These are phyloP conservation scores for Steinernema scapterisci DNA, from an alignment of 2,888 invertebrate genomes.

Conservation along the genomic window DNA sequence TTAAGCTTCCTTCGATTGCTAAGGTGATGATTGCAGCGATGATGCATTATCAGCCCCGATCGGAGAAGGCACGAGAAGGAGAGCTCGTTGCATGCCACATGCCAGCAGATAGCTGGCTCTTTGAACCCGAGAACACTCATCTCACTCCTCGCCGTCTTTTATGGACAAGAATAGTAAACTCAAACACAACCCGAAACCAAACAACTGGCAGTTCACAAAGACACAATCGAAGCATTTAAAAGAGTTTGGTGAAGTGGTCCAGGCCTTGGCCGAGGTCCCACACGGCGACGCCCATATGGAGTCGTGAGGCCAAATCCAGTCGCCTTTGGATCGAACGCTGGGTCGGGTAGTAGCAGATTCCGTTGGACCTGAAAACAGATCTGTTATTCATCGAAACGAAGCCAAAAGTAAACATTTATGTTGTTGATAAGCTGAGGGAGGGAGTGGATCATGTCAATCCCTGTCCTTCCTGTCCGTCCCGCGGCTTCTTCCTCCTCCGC, in stretches of 20 bases:
- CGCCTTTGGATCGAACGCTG: slow-evolving; percentile 51
- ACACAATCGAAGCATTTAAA: slow-evolving; percentile 35
- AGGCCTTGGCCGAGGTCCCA: slow-evolving; percentile 66
- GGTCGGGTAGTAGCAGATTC: neutral
- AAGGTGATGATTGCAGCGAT: slow-evolving; percentile 21
- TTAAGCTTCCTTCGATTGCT: neutral
- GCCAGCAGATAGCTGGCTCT: neutral
- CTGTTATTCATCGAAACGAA: slow-evolving; percentile 18
- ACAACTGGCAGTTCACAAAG: neutral
- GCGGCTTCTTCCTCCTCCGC: neutral
- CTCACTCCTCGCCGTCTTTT: neutral
- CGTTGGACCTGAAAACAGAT: slow-evolving; percentile 9
- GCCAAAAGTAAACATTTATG: slow-evolving; percentile 10
- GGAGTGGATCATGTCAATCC: slow-evolving; percentile 1
- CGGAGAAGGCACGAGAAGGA: slow-evolving; percentile 26
- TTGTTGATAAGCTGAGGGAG: slow-evolving; percentile 30
- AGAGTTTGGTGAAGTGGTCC: slow-evolving; percentile 47
- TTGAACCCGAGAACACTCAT: slow-evolving; percentile 26
- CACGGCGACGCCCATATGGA: slow-evolving; percentile 56
- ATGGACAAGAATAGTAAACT: neutral
- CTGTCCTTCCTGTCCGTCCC: neutral
- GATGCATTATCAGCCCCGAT: slow-evolving; percentile 33
- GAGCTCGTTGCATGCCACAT: slow-evolving; percentile 17
- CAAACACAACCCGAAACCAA: slow-evolving; percentile 10
- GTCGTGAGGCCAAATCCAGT: slow-evolving; percentile 52